Percentiles rank a stretch among this genome's conserved stretches.
These are phyloP conservation scores for Eudemis profundana DNA, from an alignment of 2,888 invertebrate species.

Conservation along the genomic window DNA sequence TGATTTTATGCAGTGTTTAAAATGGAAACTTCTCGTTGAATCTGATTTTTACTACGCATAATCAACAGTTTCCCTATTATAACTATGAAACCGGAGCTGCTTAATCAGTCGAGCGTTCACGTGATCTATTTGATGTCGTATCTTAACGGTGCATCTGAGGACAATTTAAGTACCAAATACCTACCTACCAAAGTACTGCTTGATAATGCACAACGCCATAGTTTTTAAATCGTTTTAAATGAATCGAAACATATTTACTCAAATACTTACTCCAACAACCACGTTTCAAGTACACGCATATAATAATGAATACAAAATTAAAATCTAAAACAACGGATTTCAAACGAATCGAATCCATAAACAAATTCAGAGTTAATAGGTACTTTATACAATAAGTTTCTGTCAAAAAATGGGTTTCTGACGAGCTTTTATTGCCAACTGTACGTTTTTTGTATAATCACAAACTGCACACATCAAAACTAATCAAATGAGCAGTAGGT, in stretches of 20 bases:
- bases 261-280: background rate
- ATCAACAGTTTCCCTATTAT: conserved; percentile 31
- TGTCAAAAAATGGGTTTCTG: too few species aligned
- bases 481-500: too few species aligned
- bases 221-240: background rate
- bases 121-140: conserved; percentile 25
- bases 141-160: conserved; percentile 32
- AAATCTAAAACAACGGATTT: too few species aligned
- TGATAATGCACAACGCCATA: background rate
- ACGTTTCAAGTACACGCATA: too few species aligned
- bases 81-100: conserved; percentile 20
- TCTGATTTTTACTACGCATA: conserved; percentile 15
- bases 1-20: background rate
- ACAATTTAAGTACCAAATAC: conserved; percentile 17
- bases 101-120: conserved; percentile 11
- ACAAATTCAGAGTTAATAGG: too few species aligned
- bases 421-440: too few species aligned
- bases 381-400: too few species aligned
- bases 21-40: conserved; percentile 23
- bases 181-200: conserved; percentile 16
- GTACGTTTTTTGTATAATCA: too few species aligned
- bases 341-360: too few species aligned
- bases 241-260: background rate
- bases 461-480: too few species aligned
- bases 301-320: too few species aligned